phyloP scores from a whole-genome alignment of 2,888 invertebrate species.

The Ceriagrion tenellum region DNA sequence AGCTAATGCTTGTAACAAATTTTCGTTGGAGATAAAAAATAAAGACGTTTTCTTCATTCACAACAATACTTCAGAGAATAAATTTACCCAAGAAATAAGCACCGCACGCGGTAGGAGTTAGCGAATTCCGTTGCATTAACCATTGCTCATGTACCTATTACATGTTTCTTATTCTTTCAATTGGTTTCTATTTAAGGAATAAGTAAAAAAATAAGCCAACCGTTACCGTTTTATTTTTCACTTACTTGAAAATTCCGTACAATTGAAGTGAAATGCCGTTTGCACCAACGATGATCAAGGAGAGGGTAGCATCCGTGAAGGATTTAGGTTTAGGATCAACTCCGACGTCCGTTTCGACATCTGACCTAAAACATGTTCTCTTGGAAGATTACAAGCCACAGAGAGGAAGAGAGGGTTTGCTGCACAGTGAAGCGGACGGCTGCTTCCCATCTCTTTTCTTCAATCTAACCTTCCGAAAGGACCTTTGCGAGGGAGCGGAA shows the following conservation, averaged over 20 bases:
- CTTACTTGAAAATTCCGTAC: not conserved
- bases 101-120: too few relatives aligned
- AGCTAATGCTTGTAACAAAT: too few relatives aligned
- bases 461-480: not conserved
- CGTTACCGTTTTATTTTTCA: not conserved
- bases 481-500: not conserved
- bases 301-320: not conserved
- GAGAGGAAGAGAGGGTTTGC: not conserved
- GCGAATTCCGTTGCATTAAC: too few relatives aligned
- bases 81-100: too few relatives aligned
- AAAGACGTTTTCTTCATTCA: too few relatives aligned
- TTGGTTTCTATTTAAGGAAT: not conserved
- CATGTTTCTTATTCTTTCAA: not conserved
- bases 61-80: too few relatives aligned
- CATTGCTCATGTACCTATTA: not conserved
- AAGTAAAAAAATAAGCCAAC: not conserved
- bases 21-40: too few relatives aligned
- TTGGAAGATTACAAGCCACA: not conserved
- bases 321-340: not conserved
- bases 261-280: not conserved
- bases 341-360: not conserved
- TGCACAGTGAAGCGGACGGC: not conserved
- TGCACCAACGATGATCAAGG: not conserved
- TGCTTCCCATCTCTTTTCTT: not conserved
- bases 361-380: not conserved